A percentile compares a stretch with the other conserved stretches of the same genome.
Conservation (phyloP, 2,888 invertebrate species). For the Plebejus argus region DNA sequence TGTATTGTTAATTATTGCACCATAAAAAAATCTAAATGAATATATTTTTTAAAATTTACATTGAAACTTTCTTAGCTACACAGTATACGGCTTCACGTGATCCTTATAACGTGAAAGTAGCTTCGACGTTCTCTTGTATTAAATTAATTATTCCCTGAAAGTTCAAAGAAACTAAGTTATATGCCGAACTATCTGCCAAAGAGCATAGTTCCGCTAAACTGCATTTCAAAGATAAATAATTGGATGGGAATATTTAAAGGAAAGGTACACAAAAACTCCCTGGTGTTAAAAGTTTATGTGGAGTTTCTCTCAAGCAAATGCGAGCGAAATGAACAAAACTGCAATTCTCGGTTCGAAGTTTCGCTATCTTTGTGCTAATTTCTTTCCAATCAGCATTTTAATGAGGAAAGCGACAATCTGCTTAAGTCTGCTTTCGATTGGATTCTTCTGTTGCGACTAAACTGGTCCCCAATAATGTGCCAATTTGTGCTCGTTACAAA, state of each 20-base stretch:
- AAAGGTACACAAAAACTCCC: slow-evolving; percentile 12
- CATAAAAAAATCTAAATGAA: too few species aligned
- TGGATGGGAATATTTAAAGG: slow-evolving; percentile 55
- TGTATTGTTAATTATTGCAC: too few species aligned
- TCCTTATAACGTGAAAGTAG: neutral
- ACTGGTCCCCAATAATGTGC: neutral
- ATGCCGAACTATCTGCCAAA: slow-evolving; percentile 49
- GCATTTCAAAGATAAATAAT: slow-evolving; percentile 67
- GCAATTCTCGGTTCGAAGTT: slow-evolving; percentile 2
- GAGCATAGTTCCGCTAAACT: slow-evolving; percentile 55
- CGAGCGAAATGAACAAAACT: slow-evolving; percentile 21
- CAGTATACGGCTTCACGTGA: too few species aligned
- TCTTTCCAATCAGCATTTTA: slow-evolving; percentile 5
- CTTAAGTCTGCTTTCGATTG: neutral
- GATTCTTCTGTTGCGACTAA: neutral
- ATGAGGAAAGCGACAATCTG: neutral
- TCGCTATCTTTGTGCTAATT: neutral
- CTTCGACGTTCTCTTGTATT: neutral
- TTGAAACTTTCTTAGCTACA: neutral
- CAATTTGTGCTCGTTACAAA: neutral
- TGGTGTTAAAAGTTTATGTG: slow-evolving; percentile 30
- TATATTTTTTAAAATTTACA: too few species aligned
- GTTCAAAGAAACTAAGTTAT: slow-evolving; percentile 46
- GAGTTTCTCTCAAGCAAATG: slow-evolving; percentile 20
- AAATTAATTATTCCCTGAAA: slow-evolving; percentile 43